Base-by-base conservation (phyloP, 1,140 invertebrate species). In the Ostrea denselamellosa region DNA sequence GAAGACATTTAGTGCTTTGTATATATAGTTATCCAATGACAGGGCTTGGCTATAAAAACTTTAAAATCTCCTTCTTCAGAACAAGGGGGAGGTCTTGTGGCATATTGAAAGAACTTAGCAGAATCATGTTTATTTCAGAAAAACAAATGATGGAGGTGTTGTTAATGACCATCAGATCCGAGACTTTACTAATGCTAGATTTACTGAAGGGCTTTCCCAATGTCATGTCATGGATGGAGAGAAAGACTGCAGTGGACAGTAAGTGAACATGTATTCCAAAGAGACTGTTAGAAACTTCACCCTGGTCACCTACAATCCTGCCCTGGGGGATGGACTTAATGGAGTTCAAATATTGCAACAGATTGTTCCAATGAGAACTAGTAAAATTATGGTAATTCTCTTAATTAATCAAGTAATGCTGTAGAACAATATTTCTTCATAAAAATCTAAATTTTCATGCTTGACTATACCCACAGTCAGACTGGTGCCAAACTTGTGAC, bases 71-170 rank as follows among this genome's bases (percentile, higher is more conserved):
- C 34, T 44, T 44, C 34, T 44, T 44, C 1, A 44, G 5, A 44
- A 44, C 34, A 44, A 44, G 34, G 34, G 34, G 5, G 34, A 44
- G n/a, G 34, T 44, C 34, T 44, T 44, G n/a, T n/a, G n/a, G n/a
- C n/a, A n/a, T n/a, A n/a, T n/a, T n/a, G 34, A 44, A 5, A 44
- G 34, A 44, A 44, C 5, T 44, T 44, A 44, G 34, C 5, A 44
- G 34, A 44, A 44, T 44, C 34, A 44, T 77, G 10, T 14, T 77
- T 77, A 44, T 51, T n/a, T 83, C 81, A 83, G 92, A 84, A 88
- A 91, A 10, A 93, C 91, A 56, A 93, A 93, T 89, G 93, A 93
- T 87, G 93, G 93, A 5, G 93, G 93, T 65, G 92, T 90, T 34
- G 92, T 93, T 9, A 92, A 93, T 89, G 93, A 93, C 83, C 86